phyloP scores from a whole-genome alignment of 1,140 invertebrate genomes.

The Drosophila melanogaster region Release_6_plus_ISO1_MT NT_037436.4:14690501-14691000 shows the following conservation, averaged over 20 bases:
- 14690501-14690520: slow-evolving; percentile 69
- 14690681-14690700: slow-evolving; percentile 51
- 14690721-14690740: slow-evolving; percentile 52
- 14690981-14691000: slow-evolving; percentile 14
- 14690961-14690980: slow-evolving; percentile 63
- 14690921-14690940: background rate
- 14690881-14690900: slow-evolving; percentile 53
- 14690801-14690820: slow-evolving; percentile 36
- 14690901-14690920: slow-evolving; percentile 30
- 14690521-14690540: slow-evolving; percentile 45
- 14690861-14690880: slow-evolving; percentile 66
- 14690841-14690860: slow-evolving; percentile 33
- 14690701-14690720: slow-evolving; percentile 71
- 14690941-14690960: slow-evolving; percentile 15
- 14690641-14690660: background rate
- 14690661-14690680: background rate
- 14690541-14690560: slow-evolving; percentile 41
- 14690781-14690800: background rate
- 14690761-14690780: background rate
- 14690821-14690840: slow-evolving; percentile 21
- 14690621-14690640: slow-evolving; percentile 32
- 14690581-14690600: slow-evolving; percentile 59
- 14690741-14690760: slow-evolving; percentile 34
- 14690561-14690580: slow-evolving; percentile 49
- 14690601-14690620: slow-evolving; percentile 55